Evolutionary conservation across 2,888 invertebrate genomes (phyloP).

Genomic region (Nomada fucata): DNA sequence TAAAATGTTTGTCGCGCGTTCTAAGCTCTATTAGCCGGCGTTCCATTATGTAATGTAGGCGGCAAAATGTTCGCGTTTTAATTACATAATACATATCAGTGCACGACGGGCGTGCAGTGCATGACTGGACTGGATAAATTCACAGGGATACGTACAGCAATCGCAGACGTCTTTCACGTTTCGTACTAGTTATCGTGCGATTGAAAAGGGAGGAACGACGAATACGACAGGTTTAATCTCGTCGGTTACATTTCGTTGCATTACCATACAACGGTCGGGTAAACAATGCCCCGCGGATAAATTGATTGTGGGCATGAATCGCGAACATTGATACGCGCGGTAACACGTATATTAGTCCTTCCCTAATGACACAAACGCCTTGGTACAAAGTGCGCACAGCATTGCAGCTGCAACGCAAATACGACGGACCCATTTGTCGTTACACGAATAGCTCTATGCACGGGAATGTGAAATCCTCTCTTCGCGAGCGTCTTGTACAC

Average conservation of each 20-base stretch:
- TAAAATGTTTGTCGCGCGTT: not conserved
- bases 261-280: too few species aligned
- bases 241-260: too few species aligned
- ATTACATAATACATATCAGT: conserved; percentile 16
- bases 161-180: not conserved
- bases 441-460: conserved; percentile 19
- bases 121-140: too few species aligned
- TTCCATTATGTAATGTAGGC: conserved; percentile 28
- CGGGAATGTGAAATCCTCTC: conserved; percentile 40
- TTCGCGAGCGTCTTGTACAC: conserved; percentile 29
- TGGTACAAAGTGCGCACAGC: not conserved
- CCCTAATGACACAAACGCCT: not conserved
- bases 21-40: not conserved
- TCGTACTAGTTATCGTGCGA: not conserved
- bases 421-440: not conserved
- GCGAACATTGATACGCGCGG: not conserved
- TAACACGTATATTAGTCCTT: not conserved
- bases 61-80: not conserved
- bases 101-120: not conserved
- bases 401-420: not conserved
- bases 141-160: not conserved
- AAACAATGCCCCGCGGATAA: too few species aligned
- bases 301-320: not conserved
- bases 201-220: not conserved
- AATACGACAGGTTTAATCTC: too few species aligned